phyloP scores from a whole-genome alignment of 2,113 vertebrate species.

The Atherinomorus stipes region DNA sequence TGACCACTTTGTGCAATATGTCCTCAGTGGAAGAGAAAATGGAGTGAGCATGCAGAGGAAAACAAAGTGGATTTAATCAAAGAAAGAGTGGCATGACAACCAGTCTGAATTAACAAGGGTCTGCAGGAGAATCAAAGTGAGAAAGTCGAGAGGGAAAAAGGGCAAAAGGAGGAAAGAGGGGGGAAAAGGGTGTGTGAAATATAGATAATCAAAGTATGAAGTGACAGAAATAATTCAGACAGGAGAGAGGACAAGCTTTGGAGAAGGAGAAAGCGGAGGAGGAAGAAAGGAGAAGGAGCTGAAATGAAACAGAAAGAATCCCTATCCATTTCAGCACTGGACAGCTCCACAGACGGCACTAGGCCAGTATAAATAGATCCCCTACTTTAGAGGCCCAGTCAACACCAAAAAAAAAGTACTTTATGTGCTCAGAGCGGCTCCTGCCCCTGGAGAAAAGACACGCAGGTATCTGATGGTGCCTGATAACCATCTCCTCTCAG shows the following conservation, averaged over 20 bases:
- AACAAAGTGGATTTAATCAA: slow-evolving; percentile 49
- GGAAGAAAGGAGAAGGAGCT: slow-evolving; percentile 63
- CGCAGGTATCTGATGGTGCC: slow-evolving; percentile 71
- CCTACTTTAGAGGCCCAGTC: slow-evolving; percentile 75
- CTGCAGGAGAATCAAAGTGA: slow-evolving; percentile 51
- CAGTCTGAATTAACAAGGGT: slow-evolving; percentile 57
- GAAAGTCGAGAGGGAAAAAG: slow-evolving; percentile 7
- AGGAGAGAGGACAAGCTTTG: slow-evolving; percentile 42
- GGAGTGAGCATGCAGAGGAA: slow-evolving; percentile 23
- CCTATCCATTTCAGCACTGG: slow-evolving; percentile 75
- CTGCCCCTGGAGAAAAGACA: slow-evolving; percentile 60
- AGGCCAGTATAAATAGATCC: slow-evolving; percentile 80
- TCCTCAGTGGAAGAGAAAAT: slow-evolving; percentile 26
- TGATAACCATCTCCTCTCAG: slow-evolving; percentile 71
- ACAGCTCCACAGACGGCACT: slow-evolving; percentile 76
- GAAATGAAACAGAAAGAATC: slow-evolving; percentile 70
- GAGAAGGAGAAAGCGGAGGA: slow-evolving; percentile 52
- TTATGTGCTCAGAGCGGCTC: slow-evolving; percentile 60
- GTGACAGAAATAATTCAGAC: slow-evolving; percentile 64
- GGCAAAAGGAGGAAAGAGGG: slow-evolving; percentile 1
- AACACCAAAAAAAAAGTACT: slow-evolving; percentile 70
- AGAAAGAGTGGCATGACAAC: slow-evolving; percentile 45
- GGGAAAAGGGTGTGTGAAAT: slow-evolving; percentile 13
- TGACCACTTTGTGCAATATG: slow-evolving; percentile 52
- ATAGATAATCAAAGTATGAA: slow-evolving; percentile 51